Conservation (phyloP, 2,797 vertebrate species). For the Lutjanus campechanus region DNA sequence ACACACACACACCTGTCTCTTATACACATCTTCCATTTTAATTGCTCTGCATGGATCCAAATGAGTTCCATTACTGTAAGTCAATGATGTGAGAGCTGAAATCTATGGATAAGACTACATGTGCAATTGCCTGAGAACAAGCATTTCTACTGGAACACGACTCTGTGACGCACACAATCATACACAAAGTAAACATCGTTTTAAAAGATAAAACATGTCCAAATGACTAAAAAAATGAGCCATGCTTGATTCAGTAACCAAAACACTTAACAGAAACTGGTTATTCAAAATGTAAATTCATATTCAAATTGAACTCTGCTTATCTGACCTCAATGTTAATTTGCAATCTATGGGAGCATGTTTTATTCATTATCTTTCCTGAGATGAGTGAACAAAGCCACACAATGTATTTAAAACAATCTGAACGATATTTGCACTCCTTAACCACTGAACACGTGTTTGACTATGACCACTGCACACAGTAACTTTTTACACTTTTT, state of each 20-base stretch:
- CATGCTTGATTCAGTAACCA: constrained; percentile 22
- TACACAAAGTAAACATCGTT: constrained; percentile 43
- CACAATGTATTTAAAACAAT: constrained; percentile 65
- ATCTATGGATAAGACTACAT: constrained; percentile 45
- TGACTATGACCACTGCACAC: constrained; percentile 4
- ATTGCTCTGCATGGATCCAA: constrained; percentile 59
- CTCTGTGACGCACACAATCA: constrained; percentile 18
- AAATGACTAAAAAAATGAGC: constrained; percentile 14
- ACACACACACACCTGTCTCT: no score
- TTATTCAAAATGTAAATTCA: constrained; percentile 68
- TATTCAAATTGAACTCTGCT: constrained; percentile 73
- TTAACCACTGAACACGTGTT: constrained; percentile 55
- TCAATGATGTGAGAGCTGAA: constrained; percentile 52
- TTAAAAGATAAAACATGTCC: constrained; percentile 29
- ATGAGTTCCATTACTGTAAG: constrained; percentile 56
- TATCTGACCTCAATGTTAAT: constrained; percentile 78
- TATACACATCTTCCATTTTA: no score
- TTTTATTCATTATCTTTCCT: constrained; percentile 77
- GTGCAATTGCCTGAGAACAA: constrained; percentile 49
- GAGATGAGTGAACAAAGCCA: constrained; percentile 62
- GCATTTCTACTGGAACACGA: constrained; percentile 24
- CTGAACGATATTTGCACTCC: constrained; percentile 67
- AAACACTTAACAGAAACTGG: constrained; percentile 32
- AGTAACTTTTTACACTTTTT: constrained; percentile 13
- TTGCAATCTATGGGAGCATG: constrained; percentile 74